phyloP scores from a whole-genome alignment of 2,797 vertebrate species.

The Scleropages formosus region DNA sequence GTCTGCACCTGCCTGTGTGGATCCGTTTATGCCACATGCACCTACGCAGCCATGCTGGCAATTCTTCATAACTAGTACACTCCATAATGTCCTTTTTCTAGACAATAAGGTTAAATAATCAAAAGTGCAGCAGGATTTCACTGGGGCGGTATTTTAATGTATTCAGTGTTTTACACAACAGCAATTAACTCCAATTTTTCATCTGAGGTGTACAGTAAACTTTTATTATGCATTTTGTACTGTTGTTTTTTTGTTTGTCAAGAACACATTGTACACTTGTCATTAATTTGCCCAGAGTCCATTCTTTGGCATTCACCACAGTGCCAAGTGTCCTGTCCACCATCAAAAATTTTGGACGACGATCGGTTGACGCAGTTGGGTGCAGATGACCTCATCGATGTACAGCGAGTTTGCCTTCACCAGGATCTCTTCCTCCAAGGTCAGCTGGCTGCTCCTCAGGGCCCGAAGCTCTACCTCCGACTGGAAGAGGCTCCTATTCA shows the following conservation, averaged over 20 bases:
- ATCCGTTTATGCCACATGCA: too few species aligned
- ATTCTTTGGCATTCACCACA: not conserved
- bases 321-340: not conserved
- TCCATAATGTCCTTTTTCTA: too few species aligned
- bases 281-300: not conserved
- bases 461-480: slow-evolving; percentile 72
- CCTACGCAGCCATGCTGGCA: too few species aligned
- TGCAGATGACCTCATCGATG: slow-evolving; percentile 84
- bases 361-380: slow-evolving; percentile 74
- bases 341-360: slow-evolving; percentile 69
- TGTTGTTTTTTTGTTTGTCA: not conserved
- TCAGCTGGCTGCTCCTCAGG: slow-evolving; percentile 71
- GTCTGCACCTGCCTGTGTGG: too few species aligned
- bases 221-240: not conserved
- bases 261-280: not conserved
- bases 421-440: slow-evolving; percentile 81
- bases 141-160: too few species aligned
- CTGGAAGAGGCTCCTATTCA: slow-evolving; percentile 62
- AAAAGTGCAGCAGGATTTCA: too few species aligned
- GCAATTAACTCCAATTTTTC: not conserved
- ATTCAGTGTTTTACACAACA: not conserved
- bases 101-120: too few species aligned
- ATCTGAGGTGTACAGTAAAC: not conserved
- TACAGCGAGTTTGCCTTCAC: slow-evolving; percentile 80
- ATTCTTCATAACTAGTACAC: too few species aligned